Evolutionary conservation across 2,888 invertebrate species (phyloP).

Genomic region (Pseudoips prasinana): DNA sequence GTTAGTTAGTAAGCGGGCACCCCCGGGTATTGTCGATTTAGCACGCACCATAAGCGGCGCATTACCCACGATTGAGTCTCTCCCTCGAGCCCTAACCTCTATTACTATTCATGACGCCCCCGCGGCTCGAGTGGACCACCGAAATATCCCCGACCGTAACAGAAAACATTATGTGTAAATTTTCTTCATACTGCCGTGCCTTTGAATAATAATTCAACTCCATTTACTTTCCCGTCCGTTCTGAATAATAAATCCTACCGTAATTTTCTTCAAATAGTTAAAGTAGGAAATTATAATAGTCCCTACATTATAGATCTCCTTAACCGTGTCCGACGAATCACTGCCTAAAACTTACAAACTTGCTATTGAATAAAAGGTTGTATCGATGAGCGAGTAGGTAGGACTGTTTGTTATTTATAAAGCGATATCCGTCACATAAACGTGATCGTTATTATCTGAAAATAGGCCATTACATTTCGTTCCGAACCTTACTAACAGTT

Average conservation of each 20-base stretch:
- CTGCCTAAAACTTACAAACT: constrained; percentile 21
- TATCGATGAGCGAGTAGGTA: constrained; percentile 21
- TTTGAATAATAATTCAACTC: constrained; percentile 47
- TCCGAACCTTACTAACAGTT: constrained; percentile 68
- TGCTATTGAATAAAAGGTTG: constrained; percentile 18
- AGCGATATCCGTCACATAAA: constrained; percentile 64
- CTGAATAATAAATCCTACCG: constrained; percentile 35
- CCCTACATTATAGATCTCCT: constrained; percentile 22
- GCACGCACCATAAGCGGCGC: constrained; percentile 76
- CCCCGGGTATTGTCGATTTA: constrained; percentile 75
- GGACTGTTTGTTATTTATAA: constrained; percentile 49
- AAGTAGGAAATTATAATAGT: constrained; percentile 22
- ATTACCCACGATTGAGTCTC: constrained; percentile 49
- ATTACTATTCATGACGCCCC: constrained; percentile 77
- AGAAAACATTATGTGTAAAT: constrained; percentile 52
- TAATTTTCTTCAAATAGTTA: constrained; percentile 31
- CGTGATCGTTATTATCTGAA: constrained; percentile 70
- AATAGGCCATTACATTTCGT: constrained; percentile 66
- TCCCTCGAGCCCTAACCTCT: constrained; percentile 60
- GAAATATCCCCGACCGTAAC: constrained; percentile 41
- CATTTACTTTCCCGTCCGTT: constrained; percentile 23
- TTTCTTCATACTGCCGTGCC: constrained; percentile 41
- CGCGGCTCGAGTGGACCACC: constrained; percentile 52
- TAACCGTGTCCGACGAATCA: constrained; percentile 28
- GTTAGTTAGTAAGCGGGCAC: constrained; percentile 57